A percentile compares a stretch with the other conserved stretches of the same genome.
Conservation (phyloP, 2,113 vertebrate genomes). For the Oophaga pumilio region DNA sequence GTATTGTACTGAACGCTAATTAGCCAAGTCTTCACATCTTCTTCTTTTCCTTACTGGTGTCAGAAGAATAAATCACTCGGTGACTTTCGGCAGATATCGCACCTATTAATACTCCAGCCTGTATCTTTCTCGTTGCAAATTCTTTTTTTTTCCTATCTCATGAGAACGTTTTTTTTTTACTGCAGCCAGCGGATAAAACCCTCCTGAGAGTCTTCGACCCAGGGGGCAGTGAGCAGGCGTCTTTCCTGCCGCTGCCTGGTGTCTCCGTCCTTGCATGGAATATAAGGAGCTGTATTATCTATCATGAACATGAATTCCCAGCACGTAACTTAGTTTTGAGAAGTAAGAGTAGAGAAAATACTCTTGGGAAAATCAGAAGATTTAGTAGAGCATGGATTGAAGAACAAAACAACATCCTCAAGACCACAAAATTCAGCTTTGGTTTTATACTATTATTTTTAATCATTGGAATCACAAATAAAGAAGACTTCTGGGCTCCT, state of each 20-base stretch:
- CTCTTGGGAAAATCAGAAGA: not conserved
- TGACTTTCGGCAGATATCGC: not conserved
- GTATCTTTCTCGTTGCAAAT: not conserved
- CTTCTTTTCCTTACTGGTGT: not conserved
- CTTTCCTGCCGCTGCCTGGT: not conserved
- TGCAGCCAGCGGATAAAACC: not conserved
- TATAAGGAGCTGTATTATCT: not conserved
- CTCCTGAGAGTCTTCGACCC: slow-evolving; percentile 8
- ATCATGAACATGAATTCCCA: not conserved
- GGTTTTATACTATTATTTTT: too few species aligned
- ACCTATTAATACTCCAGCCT: slow-evolving; percentile 3
- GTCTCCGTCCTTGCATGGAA: slow-evolving; percentile 8
- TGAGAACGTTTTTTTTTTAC: not conserved
- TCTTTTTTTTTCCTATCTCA: not conserved
- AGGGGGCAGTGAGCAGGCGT: not conserved
- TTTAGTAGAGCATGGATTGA: not conserved
- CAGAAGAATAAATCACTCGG: slow-evolving; percentile 7
- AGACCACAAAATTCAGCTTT: too few species aligned
- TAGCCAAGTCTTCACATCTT: not conserved
- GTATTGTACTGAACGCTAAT: slow-evolving; percentile 5
- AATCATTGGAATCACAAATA: too few species aligned
- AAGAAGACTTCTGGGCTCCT: too few species aligned
- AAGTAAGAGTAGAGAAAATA: not conserved
- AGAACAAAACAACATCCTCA: not conserved
- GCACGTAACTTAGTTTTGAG: not conserved